A percentile compares a stretch with the other conserved stretches of the same genome.
phyloP scores from a whole-genome alignment of 2,888 invertebrate genomes.

The Spodoptera picta region DNA sequence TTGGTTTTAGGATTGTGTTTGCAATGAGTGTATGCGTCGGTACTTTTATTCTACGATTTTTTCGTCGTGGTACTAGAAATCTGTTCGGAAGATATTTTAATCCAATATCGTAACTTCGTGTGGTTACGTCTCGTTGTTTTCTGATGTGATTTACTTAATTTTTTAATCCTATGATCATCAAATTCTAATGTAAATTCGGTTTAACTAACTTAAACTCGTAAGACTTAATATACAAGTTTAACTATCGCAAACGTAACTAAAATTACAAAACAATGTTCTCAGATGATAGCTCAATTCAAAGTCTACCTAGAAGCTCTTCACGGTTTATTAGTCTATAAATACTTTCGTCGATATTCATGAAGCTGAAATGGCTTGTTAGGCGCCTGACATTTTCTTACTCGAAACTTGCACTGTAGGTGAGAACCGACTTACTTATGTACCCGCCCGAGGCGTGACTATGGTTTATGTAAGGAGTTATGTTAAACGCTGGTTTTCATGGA shows the following conservation, averaged over 20 bases:
- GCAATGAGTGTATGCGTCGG: too few species aligned
- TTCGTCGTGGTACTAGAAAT: too few species aligned
- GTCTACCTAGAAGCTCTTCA: constrained; percentile 6
- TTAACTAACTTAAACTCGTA: too few species aligned
- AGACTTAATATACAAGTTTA: too few species aligned
- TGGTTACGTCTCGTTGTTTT: too few species aligned
- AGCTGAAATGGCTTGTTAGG: constrained; percentile 36
- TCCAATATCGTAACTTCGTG: too few species aligned
- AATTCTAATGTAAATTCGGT: too few species aligned
- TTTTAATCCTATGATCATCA: too few species aligned
- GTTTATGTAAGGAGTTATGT: constrained; percentile 55
- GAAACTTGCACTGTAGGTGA: constrained; percentile 39
- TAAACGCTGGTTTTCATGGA: constrained; percentile 42
- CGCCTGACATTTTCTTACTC: constrained; percentile 50
- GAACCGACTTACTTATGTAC: constrained; percentile 41
- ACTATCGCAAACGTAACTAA: constrained; percentile 1
- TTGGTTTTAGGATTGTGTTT: background rate
- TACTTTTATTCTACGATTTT: constrained; percentile 1
- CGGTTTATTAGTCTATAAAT: constrained; percentile 46
- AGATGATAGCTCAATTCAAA: constrained; percentile 18
- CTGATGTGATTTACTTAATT: too few species aligned
- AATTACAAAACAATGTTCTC: background rate
- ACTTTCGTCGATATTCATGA: constrained; percentile 52
- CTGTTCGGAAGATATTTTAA: too few species aligned
- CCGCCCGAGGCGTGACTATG: constrained; percentile 41